phyloP scores from a whole-genome alignment of 2,113 vertebrate species.

The Turdus rufiventris region DNA sequence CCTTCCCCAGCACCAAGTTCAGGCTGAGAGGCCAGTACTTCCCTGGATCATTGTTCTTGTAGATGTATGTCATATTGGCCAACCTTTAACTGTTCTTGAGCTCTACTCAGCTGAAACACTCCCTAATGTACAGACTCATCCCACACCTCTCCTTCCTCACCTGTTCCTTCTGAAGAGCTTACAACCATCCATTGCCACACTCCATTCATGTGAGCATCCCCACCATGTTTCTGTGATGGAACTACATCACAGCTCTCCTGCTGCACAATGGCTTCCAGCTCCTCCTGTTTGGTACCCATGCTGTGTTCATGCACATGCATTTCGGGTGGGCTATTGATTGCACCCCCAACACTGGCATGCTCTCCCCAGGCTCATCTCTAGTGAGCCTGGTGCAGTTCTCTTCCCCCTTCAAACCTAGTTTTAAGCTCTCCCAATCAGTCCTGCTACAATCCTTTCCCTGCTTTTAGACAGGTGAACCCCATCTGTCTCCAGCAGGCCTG shows the following conservation, averaged over 20 bases:
- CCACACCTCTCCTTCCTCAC: background rate
- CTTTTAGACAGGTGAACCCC: background rate
- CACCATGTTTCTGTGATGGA: background rate
- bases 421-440: background rate
- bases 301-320: background rate
- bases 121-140: too few relatives aligned
- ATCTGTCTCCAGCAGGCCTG: background rate
- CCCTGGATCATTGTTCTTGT: too few relatives aligned
- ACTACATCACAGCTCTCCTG: background rate
- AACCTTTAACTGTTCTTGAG: background rate
- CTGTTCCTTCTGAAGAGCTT: background rate
- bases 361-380: background rate
- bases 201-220: background rate
- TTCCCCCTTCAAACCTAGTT: background rate
- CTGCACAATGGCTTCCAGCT: background rate
- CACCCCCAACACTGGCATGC: background rate
- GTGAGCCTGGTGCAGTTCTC: too few relatives aligned
- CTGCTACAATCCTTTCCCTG: background rate
- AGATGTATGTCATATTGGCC: background rate
- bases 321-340: background rate
- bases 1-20: rapidly evolving
- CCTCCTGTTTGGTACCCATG: background rate
- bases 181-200: background rate
- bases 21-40: background rate
- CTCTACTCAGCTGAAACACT: background rate